A percentile compares a stretch with the other conserved stretches of the same genome.
phyloP scores from a whole-genome alignment of 2,113 vertebrate species.

The Dasyornis broadbenti region DNA sequence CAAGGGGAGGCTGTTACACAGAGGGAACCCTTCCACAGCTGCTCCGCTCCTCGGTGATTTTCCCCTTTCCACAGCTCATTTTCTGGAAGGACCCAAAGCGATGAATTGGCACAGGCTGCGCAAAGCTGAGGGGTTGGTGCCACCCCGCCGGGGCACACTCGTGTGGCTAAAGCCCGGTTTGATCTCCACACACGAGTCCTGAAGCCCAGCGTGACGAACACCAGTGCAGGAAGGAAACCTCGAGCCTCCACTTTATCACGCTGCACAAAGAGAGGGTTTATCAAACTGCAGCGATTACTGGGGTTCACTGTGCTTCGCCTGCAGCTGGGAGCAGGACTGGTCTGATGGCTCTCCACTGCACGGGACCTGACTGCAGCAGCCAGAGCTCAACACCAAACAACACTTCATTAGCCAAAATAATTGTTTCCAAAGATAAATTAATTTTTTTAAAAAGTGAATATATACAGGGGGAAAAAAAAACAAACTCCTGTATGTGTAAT shows the following conservation, averaged over 20 bases:
- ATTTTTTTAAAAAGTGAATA: neutral
- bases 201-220: neutral
- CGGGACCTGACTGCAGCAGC: neutral
- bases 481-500: neutral
- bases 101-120: neutral
- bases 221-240: constrained; percentile 36
- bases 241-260: neutral
- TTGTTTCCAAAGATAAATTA: neutral
- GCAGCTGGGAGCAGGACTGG: neutral
- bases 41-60: neutral
- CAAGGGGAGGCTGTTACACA: neutral
- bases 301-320: neutral
- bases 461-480: neutral
- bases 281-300: neutral
- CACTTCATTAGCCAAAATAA: accelerated
- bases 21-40: neutral
- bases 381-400: neutral
- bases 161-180: neutral
- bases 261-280: neutral
- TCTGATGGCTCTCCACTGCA: neutral
- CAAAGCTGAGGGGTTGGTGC: neutral
- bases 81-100: neutral
- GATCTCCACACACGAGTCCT: neutral
- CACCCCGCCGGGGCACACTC: neutral
- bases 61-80: neutral